Evolutionary conservation across 2,888 invertebrate genomes (phyloP).

Genomic region (Homarus gammarus): DNA sequence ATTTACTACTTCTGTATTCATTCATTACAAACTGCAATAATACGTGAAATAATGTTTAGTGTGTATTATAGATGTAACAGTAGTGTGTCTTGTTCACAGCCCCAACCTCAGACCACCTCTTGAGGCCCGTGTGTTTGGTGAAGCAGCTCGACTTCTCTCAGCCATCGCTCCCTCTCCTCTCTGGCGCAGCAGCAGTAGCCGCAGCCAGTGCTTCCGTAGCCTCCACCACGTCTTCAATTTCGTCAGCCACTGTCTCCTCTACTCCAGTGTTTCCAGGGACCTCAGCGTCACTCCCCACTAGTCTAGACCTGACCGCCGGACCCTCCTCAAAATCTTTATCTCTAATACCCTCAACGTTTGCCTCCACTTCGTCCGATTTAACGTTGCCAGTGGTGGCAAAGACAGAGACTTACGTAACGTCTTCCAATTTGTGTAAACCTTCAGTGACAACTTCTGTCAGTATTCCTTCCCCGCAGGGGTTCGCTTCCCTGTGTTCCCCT

Average conservation of each 20-base stretch:
- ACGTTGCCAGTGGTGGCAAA: slow-evolving; percentile 27
- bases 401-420: slow-evolving; percentile 41
- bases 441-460: neutral
- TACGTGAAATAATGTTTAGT: too few relatives aligned
- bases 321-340: neutral
- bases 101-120: slow-evolving; percentile 63
- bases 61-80: too few relatives aligned
- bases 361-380: neutral
- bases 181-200: slow-evolving; percentile 20
- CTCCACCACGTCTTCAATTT: neutral
- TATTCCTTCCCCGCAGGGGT: slow-evolving; percentile 53
- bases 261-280: neutral
- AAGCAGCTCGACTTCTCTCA: slow-evolving; percentile 70
- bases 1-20: too few relatives aligned
- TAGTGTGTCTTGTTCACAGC: slow-evolving; percentile 28
- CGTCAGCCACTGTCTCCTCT: neutral
- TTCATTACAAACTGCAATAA: too few relatives aligned
- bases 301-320: neutral
- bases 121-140: slow-evolving; percentile 72
- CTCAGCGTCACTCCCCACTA: neutral
- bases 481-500: slow-evolving; percentile 58
- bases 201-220: neutral
- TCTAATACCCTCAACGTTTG: neutral
- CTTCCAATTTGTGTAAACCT: slow-evolving; percentile 29
- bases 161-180: slow-evolving; percentile 50